phyloP scores from a whole-genome alignment of 2,888 invertebrate genomes.

The Atherix ibis region DNA sequence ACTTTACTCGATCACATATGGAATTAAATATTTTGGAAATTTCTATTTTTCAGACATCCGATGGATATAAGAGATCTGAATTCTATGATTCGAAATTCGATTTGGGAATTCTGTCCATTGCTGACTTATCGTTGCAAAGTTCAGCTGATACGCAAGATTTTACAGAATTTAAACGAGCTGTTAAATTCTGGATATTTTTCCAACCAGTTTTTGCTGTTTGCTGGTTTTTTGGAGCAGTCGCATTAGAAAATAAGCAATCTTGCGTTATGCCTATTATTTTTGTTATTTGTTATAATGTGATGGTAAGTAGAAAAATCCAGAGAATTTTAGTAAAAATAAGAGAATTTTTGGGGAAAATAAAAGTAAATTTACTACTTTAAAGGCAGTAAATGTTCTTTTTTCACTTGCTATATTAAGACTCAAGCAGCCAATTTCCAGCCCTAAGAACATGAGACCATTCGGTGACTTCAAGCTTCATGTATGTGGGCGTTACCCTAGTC shows the following conservation, averaged over 20 bases:
- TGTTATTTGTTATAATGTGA: conserved; percentile 38
- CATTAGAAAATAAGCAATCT: conserved; percentile 49
- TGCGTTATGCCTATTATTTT: conserved; percentile 44
- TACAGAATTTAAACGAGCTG: conserved; percentile 41
- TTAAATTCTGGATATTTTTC: conserved; percentile 47
- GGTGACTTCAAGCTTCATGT: no score
- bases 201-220: conserved; percentile 55
- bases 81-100: conserved; percentile 27
- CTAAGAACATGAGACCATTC: no score
- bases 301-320: conserved; percentile 33
- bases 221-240: conserved; percentile 59
- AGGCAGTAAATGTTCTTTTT: no score
- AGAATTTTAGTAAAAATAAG: conserved; percentile 2
- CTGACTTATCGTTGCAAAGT: conserved; percentile 36
- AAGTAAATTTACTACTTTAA: no score
- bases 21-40: no score
- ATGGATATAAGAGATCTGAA: no score
- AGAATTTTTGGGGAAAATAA: no score
- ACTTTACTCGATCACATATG: background rate
- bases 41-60: no score
- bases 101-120: conserved; percentile 34
- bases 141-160: conserved; percentile 34
- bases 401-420: no score
- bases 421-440: no score
- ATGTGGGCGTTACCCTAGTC: no score